Percentiles rank a stretch among this genome's conserved stretches.
These are phyloP conservation scores for Podiceps cristatus DNA, from an alignment of 2,113 vertebrate genomes.

Conservation along the genomic window DNA sequence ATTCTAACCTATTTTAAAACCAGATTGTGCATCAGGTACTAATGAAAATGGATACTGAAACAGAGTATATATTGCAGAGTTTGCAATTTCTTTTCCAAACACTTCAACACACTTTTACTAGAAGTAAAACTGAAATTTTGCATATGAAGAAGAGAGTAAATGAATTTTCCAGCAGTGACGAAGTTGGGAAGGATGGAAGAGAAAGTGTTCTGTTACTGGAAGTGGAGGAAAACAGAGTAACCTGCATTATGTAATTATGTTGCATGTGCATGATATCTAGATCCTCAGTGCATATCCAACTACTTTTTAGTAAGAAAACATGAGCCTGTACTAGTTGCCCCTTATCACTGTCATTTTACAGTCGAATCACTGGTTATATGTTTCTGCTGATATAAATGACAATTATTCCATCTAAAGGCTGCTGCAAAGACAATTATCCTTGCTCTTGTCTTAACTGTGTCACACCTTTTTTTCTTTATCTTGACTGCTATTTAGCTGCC, in stretches of 20 bases:
- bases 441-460: neutral
- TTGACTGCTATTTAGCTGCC: neutral
- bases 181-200: neutral
- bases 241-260: neutral
- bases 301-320: neutral
- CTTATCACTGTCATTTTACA: neutral
- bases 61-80: neutral
- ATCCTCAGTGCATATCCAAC: neutral
- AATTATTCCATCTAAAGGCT: neutral
- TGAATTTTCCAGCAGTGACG: neutral
- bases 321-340: neutral
- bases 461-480: neutral
- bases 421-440: neutral
- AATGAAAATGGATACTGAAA: neutral
- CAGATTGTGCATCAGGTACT: neutral
- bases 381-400: neutral
- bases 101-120: neutral
- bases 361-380: neutral
- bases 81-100: neutral
- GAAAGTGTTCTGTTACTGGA: neutral
- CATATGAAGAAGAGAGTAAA: neutral
- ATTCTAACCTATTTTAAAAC: neutral
- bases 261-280: rapidly evolving
- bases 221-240: neutral
- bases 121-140: neutral